Evolutionary conservation across 2,113 vertebrate species (phyloP).

Genomic region (Corydoras sp.): DNA sequence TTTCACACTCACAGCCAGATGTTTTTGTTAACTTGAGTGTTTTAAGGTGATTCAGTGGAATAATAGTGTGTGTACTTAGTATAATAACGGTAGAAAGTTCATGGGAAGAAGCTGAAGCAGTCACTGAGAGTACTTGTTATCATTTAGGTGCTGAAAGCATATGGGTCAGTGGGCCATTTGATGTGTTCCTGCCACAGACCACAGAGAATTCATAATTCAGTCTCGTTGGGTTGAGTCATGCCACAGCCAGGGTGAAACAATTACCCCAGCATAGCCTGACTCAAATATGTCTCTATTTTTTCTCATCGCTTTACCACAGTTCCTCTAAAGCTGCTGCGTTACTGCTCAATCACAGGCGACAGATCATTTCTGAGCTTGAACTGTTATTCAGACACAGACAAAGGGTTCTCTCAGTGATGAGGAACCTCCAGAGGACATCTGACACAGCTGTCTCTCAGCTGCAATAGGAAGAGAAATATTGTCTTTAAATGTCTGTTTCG

Average conservation of each 20-base stretch:
- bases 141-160: slow-evolving; percentile 58
- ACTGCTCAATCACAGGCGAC: not conserved
- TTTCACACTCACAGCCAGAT: too few species aligned
- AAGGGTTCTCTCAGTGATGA: not conserved
- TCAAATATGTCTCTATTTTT: slow-evolving; percentile 5
- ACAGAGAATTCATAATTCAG: slow-evolving; percentile 28
- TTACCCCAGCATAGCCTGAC: slow-evolving; percentile 25
- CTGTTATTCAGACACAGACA: not conserved
- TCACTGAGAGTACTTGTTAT: slow-evolving; percentile 58
- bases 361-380: not conserved
- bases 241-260: slow-evolving; percentile 33
- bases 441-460: slow-evolving; percentile 4
- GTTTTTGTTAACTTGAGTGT: too few species aligned
- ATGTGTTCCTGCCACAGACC: slow-evolving; percentile 36
- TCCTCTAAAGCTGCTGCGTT: not conserved
- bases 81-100: too few species aligned
- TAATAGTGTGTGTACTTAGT: too few species aligned
- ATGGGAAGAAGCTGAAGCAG: slow-evolving; percentile 4
- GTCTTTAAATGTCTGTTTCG: too few species aligned
- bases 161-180: slow-evolving; percentile 61
- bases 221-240: slow-evolving; percentile 10
- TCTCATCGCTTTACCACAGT: not conserved
- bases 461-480: not conserved
- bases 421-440: slow-evolving; percentile 7
- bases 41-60: too few species aligned